Conservation (phyloP, 1,140 invertebrate species). For the Diachasma alloeum region DNA sequence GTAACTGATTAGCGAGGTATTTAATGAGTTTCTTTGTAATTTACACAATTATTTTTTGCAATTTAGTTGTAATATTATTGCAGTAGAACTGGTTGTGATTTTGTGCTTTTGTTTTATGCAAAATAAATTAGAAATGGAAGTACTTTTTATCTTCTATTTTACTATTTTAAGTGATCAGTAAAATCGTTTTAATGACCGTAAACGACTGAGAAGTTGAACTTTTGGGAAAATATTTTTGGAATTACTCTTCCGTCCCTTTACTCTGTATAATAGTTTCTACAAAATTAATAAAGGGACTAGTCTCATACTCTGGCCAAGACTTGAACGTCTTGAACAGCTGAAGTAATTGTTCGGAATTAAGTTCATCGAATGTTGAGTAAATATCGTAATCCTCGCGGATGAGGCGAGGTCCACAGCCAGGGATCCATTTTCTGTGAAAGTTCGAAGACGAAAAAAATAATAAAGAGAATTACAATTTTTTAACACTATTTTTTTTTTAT, state of each 20-base stretch:
- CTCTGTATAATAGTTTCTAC: neutral
- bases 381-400: constrained; percentile 57
- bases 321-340: constrained; percentile 57
- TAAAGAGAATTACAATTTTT: constrained; percentile 2
- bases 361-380: constrained; percentile 59
- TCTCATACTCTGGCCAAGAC: constrained; percentile 58
- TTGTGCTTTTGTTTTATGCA: too few relatives aligned
- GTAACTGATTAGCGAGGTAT: too few relatives aligned
- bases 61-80: too few relatives aligned
- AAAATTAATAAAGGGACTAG: constrained; percentile 24
- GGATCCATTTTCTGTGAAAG: constrained; percentile 55
- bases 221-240: neutral
- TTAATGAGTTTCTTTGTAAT: too few relatives aligned
- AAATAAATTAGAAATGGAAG: too few relatives aligned
- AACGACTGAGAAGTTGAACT: too few relatives aligned
- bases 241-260: neutral
- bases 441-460: constrained; percentile 4
- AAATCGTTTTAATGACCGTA: too few relatives aligned
- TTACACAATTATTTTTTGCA: too few relatives aligned
- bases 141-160: too few relatives aligned
- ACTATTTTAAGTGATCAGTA: too few relatives aligned
- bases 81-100: too few relatives aligned
- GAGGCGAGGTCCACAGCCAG: constrained; percentile 61
- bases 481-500: too few relatives aligned
- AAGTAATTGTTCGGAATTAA: constrained; percentile 51